Evolutionary conservation across 2,888 invertebrate genomes (phyloP).

Genomic region (Apamea epomidion): DNA sequence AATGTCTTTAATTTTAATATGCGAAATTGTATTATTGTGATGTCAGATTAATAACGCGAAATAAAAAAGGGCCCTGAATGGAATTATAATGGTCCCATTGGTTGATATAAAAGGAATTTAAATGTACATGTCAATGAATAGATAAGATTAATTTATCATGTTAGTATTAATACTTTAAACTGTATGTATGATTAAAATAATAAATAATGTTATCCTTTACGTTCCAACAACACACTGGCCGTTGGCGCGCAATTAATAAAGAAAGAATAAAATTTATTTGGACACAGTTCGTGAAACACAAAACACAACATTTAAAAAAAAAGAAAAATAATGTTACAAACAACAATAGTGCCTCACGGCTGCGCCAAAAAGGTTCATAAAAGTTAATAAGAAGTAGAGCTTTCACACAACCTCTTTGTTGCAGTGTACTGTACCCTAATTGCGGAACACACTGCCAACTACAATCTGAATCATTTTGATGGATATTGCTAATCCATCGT

Average conservation of each 20-base stretch:
- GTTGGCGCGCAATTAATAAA: background rate
- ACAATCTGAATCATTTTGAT: background rate
- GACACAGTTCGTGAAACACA: no score
- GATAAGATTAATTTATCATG: constrained; percentile 44
- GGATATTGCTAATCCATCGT: background rate
- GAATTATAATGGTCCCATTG: constrained; percentile 37
- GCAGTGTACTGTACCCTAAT: background rate
- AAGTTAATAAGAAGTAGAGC: background rate
- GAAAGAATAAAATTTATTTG: no score
- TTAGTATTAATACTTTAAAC: background rate
- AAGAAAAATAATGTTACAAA: no score
- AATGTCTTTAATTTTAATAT: background rate
- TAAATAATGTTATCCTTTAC: background rate
- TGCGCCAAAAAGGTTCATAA: no score
- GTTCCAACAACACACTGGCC: background rate
- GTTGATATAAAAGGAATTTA: constrained; percentile 49
- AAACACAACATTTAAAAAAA: no score
- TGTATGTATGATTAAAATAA: background rate
- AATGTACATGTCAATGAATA: constrained; percentile 46
- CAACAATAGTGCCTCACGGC: no score
- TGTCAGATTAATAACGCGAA: constrained; percentile 50
- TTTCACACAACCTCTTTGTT: background rate
- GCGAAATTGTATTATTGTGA: constrained; percentile 24
- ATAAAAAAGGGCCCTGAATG: constrained; percentile 47
- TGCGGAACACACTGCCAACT: background rate